phyloP scores from a whole-genome alignment of 2,888 invertebrate genomes.

The Platycheirus rosarum region DNA sequence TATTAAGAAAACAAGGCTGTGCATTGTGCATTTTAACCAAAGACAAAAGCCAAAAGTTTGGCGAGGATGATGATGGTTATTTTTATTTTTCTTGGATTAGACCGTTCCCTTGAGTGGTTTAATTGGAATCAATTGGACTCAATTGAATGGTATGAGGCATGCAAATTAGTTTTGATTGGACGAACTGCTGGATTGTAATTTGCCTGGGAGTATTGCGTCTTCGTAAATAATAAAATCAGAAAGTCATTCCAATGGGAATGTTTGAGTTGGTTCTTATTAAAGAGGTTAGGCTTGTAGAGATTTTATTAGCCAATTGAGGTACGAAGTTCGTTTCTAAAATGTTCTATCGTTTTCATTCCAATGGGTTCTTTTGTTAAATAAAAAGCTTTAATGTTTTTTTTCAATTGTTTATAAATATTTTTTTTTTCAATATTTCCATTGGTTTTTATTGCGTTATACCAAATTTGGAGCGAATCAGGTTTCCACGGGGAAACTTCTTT shows the following conservation, averaged over 20 bases:
- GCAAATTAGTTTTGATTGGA: conserved; percentile 67
- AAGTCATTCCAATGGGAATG: conserved; percentile 30
- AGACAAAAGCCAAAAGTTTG: conserved; percentile 27
- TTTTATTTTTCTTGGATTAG: conserved; percentile 35
- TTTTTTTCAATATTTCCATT: no score
- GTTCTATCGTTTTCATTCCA: no score
- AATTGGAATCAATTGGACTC: conserved; percentile 71
- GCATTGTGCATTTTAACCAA: conserved; percentile 1
- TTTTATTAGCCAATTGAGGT: conserved; percentile 38
- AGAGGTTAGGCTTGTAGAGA: conserved; percentile 10
- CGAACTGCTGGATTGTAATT: conserved; percentile 34
- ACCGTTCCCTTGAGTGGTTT: conserved; percentile 43
- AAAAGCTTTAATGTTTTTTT: no score
- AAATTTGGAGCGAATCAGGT: no score
- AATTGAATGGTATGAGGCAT: conserved; percentile 64
- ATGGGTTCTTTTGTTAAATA: no score
- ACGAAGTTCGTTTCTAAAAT: conserved; percentile 29
- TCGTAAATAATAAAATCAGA: neutral
- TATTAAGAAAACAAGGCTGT: conserved; percentile 16
- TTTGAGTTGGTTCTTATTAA: conserved; percentile 14
- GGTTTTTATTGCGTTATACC: no score
- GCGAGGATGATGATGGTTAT: conserved; percentile 49
- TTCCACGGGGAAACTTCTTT: no score
- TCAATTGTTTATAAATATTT: no score
- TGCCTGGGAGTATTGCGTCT: conserved; percentile 34